Conservation (phyloP, 2,113 vertebrate species). For the Indri indri region DNA sequence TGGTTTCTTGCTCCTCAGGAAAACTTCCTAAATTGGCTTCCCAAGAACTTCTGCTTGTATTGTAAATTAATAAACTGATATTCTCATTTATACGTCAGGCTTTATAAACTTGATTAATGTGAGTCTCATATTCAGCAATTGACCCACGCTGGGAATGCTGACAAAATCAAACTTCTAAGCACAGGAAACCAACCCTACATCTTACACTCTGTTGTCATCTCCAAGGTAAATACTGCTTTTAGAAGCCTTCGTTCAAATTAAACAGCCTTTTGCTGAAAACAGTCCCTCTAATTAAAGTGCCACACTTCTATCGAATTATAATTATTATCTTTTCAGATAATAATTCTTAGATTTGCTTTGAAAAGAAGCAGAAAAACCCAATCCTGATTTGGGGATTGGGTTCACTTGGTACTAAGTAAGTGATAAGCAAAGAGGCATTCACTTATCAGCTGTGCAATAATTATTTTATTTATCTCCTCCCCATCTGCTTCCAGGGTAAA, state of each 20-base stretch:
- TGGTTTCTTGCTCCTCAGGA: neutral
- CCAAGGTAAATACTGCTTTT: neutral
- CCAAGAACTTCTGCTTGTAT: neutral
- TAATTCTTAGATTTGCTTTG: neutral
- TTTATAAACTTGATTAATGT: neutral
- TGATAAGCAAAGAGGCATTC: neutral
- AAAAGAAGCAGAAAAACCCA: neutral
- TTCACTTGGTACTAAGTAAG: neutral
- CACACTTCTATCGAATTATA: neutral
- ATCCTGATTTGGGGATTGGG: neutral
- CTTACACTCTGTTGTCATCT: neutral
- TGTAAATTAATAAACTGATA: conserved; percentile 30
- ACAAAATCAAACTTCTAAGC: conserved; percentile 10
- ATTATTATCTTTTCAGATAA: neutral
- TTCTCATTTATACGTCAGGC: neutral
- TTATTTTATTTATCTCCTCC: neutral
- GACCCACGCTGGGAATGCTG: neutral
- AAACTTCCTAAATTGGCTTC: neutral
- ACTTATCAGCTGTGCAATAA: neutral
- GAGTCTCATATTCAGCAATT: neutral
- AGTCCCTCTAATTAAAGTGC: neutral
- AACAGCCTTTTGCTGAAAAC: neutral
- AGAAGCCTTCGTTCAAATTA: neutral
- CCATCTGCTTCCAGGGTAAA: neutral
- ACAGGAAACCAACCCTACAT: neutral